These are phyloP conservation scores for Volucella bombylans DNA, from an alignment of 2,888 invertebrate species.

Conservation along the genomic window DNA sequence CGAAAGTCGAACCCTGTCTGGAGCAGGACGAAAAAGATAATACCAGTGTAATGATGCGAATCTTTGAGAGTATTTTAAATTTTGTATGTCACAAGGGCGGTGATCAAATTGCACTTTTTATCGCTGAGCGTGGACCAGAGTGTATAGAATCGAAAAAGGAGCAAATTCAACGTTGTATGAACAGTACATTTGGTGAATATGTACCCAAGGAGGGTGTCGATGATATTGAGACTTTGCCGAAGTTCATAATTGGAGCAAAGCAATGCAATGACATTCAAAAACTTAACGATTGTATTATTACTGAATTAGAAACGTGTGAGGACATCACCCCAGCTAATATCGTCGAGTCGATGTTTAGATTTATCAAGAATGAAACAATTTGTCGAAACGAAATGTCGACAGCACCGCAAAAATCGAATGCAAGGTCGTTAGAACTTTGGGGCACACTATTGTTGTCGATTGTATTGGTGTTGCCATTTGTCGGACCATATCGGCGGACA, in stretches of 20 bases:
- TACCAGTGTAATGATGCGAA: slow-evolving; percentile 86
- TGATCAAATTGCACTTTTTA: slow-evolving; percentile 91
- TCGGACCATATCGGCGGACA: slow-evolving; percentile 42
- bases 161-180: slow-evolving; percentile 86
- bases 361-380: slow-evolving; percentile 80
- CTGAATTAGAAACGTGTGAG: slow-evolving; percentile 78
- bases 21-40: slow-evolving; percentile 85
- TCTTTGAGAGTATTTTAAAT: slow-evolving; percentile 87
- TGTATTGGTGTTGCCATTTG: slow-evolving; percentile 30
- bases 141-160: slow-evolving; percentile 86
- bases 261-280: slow-evolving; percentile 80
- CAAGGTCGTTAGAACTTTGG: slow-evolving; percentile 20
- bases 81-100: slow-evolving; percentile 92
- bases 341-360: slow-evolving; percentile 80
- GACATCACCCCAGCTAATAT: slow-evolving; percentile 81
- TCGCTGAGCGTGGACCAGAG: slow-evolving; percentile 91
- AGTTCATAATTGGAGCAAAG: slow-evolving; percentile 85
- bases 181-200: slow-evolving; percentile 85
- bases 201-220: slow-evolving; percentile 82
- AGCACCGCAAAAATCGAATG: slow-evolving; percentile 48
- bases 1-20: slow-evolving; percentile 86
- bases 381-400: slow-evolving; percentile 76
- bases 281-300: slow-evolving; percentile 79
- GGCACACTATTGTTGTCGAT: slow-evolving; percentile 10
- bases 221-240: slow-evolving; percentile 84